Conservation (phyloP, 2,797 vertebrate genomes). For the Diceros bicornis region DNA sequence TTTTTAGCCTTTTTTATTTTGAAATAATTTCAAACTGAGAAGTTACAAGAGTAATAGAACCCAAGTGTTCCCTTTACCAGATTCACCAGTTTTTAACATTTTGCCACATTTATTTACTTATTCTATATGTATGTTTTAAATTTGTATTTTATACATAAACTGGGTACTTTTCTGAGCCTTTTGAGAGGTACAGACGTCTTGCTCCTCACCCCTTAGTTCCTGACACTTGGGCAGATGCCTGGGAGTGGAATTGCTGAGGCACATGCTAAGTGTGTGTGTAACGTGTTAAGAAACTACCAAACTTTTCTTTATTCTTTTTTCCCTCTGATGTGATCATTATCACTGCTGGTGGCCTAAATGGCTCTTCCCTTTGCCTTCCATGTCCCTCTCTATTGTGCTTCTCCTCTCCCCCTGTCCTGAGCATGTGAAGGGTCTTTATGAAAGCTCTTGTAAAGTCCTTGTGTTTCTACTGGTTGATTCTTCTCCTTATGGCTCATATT, state of each 20-base stretch:
- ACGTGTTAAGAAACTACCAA: neutral
- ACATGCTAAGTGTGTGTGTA: too few relatives aligned
- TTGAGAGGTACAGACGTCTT: neutral
- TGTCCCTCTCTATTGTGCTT: neutral
- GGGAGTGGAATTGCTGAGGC: neutral
- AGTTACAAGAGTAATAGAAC: neutral
- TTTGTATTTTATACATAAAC: neutral
- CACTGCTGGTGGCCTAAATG: too few relatives aligned
- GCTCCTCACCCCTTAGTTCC: neutral
- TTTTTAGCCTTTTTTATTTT: neutral
- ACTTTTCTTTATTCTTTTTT: too few relatives aligned
- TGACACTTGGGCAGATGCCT: neutral
- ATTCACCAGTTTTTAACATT: neutral
- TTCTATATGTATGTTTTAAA: neutral
- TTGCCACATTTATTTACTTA: neutral
- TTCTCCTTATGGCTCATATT: neutral
- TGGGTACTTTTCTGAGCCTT: neutral
- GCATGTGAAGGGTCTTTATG: neutral
- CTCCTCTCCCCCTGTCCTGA: neutral
- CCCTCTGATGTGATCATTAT: too few relatives aligned
- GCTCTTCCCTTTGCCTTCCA: accelerated
- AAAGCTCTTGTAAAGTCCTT: neutral
- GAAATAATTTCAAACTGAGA: conserved; percentile 2
- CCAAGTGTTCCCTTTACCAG: neutral
- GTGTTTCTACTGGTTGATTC: neutral